These are phyloP conservation scores for Falco naumanni DNA, from an alignment of 2,797 vertebrate species.

Conservation along the genomic window DNA sequence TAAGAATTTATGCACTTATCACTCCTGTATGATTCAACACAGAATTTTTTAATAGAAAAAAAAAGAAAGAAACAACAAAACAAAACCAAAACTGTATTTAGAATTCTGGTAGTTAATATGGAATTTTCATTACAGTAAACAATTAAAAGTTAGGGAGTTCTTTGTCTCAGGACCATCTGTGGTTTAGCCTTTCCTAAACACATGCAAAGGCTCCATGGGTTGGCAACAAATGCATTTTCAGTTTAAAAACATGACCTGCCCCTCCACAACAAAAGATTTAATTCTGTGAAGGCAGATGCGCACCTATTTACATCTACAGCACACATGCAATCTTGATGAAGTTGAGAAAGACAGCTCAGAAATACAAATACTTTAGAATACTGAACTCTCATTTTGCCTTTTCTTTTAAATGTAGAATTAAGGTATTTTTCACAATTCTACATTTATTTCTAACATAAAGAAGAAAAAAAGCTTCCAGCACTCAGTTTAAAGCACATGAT, in stretches of 20 bases:
- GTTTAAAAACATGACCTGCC: background rate
- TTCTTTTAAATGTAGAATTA: background rate
- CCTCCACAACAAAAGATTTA: background rate
- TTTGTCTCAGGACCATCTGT: background rate
- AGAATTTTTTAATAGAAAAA: background rate
- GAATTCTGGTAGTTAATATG: background rate
- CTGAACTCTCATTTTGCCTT: background rate
- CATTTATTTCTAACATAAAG: background rate
- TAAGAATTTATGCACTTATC: background rate
- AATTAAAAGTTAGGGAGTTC: background rate
- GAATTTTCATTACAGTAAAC: background rate
- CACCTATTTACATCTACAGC: background rate
- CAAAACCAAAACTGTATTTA: background rate
- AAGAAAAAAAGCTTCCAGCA: background rate
- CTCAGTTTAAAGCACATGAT: background rate
- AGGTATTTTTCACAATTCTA: background rate
- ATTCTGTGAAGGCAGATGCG: background rate
- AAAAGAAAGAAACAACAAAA: background rate
- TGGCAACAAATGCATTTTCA: background rate
- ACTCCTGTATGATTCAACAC: background rate
- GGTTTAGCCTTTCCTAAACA: background rate
- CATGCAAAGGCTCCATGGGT: background rate
- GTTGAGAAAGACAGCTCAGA: background rate
- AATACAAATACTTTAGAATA: background rate
- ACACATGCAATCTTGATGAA: background rate